phyloP scores from a whole-genome alignment of 2,113 vertebrate species.

The Ageneiosus marmoratus region DNA sequence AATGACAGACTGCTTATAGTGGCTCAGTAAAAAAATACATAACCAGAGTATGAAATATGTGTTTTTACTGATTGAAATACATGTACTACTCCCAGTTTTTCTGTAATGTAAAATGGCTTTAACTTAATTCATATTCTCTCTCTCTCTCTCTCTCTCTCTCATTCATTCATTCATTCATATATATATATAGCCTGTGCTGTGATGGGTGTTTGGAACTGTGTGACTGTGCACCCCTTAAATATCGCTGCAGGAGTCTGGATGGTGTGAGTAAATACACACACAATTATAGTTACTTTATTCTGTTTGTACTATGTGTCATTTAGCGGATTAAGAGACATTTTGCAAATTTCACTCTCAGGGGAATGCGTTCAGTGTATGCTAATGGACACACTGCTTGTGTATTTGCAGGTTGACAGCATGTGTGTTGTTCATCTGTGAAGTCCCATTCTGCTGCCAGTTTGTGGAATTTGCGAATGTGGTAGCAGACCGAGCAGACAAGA shows the following conservation, averaged over 20 bases:
- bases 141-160: too few relatives aligned
- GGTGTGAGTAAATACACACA: conserved; percentile 83
- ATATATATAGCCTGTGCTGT: conserved; percentile 50
- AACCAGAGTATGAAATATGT: too few relatives aligned
- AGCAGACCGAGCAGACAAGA: conserved; percentile 77
- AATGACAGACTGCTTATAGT: too few relatives aligned
- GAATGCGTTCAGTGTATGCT: accelerated
- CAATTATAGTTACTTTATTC: neutral
- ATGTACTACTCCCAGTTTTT: too few relatives aligned
- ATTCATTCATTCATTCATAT: too few relatives aligned
- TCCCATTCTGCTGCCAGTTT: conserved; percentile 96
- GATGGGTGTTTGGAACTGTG: conserved; percentile 70
- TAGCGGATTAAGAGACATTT: neutral
- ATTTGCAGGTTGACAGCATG: conserved; percentile 82
- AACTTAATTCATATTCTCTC: too few relatives aligned
- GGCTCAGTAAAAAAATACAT: too few relatives aligned
- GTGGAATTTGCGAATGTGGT: conserved; percentile 88
- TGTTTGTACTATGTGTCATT: neutral
- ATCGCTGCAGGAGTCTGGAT: conserved; percentile 95
- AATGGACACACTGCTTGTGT: neutral
- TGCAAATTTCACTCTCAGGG: neutral
- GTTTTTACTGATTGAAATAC: too few relatives aligned
- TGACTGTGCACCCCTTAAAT: conserved; percentile 93
- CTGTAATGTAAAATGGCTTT: too few relatives aligned
- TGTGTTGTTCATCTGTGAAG: conserved; percentile 90